phyloP scores from a whole-genome alignment of 2,113 vertebrate genomes.

The Triplophysa dalaica region DNA sequence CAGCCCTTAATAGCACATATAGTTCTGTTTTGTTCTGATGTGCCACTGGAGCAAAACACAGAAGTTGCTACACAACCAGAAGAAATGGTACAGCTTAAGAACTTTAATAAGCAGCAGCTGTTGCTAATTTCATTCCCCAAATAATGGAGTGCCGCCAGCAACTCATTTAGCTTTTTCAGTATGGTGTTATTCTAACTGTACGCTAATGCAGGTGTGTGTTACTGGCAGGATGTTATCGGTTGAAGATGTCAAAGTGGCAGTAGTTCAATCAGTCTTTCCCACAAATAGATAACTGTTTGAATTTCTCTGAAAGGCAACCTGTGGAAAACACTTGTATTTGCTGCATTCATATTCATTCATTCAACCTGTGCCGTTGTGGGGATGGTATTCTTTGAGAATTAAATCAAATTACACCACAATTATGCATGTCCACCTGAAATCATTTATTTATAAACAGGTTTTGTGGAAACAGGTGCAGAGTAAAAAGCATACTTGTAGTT shows the following conservation, averaged over 20 bases:
- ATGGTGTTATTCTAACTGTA: not conserved
- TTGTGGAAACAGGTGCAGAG: conserved; percentile 2
- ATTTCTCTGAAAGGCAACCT: not conserved
- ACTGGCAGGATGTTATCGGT: not conserved
- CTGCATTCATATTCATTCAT: conserved; percentile 11
- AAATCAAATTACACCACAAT: conserved; percentile 10
- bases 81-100: not conserved
- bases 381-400: not conserved
- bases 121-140: not conserved
- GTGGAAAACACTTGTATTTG: not conserved
- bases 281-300: not conserved
- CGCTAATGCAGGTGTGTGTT: conserved; percentile 19
- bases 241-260: not conserved
- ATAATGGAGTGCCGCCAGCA: conserved; percentile 8
- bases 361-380: conserved; percentile 7
- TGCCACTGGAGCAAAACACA: not conserved
- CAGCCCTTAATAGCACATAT: too few relatives aligned
- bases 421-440: not conserved
- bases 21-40: not conserved
- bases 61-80: not conserved
- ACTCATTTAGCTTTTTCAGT: conserved; percentile 20
- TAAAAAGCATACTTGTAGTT: not conserved
- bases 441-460: not conserved
- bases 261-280: not conserved
- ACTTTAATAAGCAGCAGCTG: not conserved